Conservation (phyloP, 1,140 invertebrate genomes). For the Agrypnia vestita region DNA sequence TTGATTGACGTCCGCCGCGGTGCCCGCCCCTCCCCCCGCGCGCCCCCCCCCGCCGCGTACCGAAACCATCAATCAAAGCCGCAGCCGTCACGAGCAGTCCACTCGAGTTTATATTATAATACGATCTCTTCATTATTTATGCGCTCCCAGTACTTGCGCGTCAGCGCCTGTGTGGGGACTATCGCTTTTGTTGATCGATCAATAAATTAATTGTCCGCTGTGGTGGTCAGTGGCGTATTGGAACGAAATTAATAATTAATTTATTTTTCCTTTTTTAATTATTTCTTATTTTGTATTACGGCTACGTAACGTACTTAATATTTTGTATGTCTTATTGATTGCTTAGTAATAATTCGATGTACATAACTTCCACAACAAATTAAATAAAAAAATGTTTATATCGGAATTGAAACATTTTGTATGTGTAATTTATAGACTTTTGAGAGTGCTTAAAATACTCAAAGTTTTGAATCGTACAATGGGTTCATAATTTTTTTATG, state of each 20-base stretch:
- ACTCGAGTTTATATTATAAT: constrained; percentile 15
- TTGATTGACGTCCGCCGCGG: constrained; percentile 24
- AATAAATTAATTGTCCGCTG: constrained; percentile 1
- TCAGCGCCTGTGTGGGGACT: background rate
- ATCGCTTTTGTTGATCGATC: constrained; percentile 3
- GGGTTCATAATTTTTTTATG: too few species aligned
- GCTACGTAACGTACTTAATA: too few species aligned
- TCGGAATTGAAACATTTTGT: too few species aligned
- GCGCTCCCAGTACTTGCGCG: constrained; percentile 9
- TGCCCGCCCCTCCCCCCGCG: background rate
- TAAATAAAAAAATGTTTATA: too few species aligned
- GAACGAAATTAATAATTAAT: background rate
- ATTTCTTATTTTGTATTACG: too few species aligned
- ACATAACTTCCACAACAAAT: too few species aligned
- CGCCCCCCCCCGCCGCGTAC: background rate
- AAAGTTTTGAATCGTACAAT: too few species aligned
- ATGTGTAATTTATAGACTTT: too few species aligned
- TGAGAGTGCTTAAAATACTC: too few species aligned
- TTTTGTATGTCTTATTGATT: too few species aligned
- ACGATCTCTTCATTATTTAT: constrained; percentile 27
- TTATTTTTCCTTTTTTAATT: too few species aligned
- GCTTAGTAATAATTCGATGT: too few species aligned
- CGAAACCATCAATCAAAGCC: constrained; percentile 25
- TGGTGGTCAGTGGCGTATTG: constrained; percentile 4
- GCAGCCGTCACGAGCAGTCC: constrained; percentile 25